A percentile compares a stretch with the other conserved stretches of the same genome.
Conservation (phyloP, 2,888 invertebrate genomes). For the Ornithoptera alexandrae region DNA sequence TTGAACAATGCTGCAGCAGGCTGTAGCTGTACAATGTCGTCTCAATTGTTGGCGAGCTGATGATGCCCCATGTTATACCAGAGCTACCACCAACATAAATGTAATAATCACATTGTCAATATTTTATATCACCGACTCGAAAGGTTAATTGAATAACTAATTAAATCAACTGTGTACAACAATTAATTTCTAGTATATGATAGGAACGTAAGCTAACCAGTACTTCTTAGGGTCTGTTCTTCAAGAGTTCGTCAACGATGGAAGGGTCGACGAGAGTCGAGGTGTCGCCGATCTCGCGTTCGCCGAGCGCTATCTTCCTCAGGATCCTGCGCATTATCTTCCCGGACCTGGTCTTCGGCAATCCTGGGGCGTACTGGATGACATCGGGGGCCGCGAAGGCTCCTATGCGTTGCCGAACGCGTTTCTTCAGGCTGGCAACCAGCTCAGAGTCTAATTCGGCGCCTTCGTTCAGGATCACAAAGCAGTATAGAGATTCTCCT, state of each 20-base stretch:
- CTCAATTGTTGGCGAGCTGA: too few relatives aligned
- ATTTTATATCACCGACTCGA: constrained; percentile 11
- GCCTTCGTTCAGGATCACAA: constrained; percentile 93
- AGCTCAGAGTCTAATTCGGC: constrained; percentile 85
- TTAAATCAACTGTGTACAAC: constrained; percentile 1
- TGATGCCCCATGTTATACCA: too few relatives aligned
- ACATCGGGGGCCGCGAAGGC: constrained; percentile 97
- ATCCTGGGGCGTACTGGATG: constrained; percentile 94
- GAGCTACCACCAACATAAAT: too few relatives aligned
- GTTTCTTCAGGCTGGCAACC: constrained; percentile 84
- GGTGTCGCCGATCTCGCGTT: constrained; percentile 93
- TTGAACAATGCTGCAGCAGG: too few relatives aligned
- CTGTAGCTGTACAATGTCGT: too few relatives aligned
- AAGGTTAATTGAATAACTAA: background rate
- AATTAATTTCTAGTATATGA: constrained; percentile 7
- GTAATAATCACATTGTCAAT: background rate
- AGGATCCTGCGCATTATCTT: constrained; percentile 98
- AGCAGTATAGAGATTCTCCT: constrained; percentile 98
- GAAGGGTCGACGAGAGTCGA: constrained; percentile 95
- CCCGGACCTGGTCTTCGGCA: constrained; percentile 98
- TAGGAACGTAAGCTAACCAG: constrained; percentile 18
- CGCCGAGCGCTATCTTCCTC: constrained; percentile 94
- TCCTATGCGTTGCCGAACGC: constrained; percentile 94
- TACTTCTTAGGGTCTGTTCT: constrained; percentile 79
- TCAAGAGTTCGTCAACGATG: constrained; percentile 90